Conservation (phyloP, 2,113 vertebrate species). For the Aspidoscelis tigris region DNA sequence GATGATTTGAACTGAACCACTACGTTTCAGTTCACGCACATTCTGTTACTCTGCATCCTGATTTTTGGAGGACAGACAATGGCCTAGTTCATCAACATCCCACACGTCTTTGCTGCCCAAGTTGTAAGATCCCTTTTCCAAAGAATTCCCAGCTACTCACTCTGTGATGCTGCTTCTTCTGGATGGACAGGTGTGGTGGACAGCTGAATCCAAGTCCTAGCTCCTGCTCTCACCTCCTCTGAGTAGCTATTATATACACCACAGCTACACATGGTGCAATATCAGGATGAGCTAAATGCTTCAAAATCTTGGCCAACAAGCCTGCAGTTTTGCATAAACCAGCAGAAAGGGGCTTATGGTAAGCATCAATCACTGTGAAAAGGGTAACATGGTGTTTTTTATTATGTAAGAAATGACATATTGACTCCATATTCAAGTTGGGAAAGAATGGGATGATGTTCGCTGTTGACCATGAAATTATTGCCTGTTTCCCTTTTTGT, state of each 20-base stretch:
- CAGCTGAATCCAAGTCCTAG: background rate
- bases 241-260: background rate
- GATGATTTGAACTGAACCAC: too few species aligned
- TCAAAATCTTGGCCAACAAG: slow-evolving; percentile 10
- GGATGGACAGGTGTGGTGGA: background rate
- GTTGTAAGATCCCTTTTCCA: background rate
- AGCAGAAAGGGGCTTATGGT: background rate
- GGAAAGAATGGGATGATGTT: background rate
- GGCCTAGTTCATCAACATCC: background rate
- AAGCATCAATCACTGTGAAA: background rate
- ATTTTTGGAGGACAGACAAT: too few species aligned
- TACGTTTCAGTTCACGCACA: too few species aligned
- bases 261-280: background rate
- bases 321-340: slow-evolving; percentile 12
- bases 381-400: background rate
- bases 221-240: background rate
- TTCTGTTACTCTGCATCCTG: too few species aligned
- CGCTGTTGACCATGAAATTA: background rate
- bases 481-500: background rate
- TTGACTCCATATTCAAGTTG: background rate
- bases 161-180: background rate
- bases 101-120: background rate
- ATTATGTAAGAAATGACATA: background rate
- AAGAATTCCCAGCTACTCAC: background rate
- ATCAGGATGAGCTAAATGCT: background rate